Percentiles rank a stretch among this genome's conserved stretches.
These are phyloP conservation scores for Coreius guichenoti DNA, from an alignment of 2,797 vertebrate genomes.

Conservation along the genomic window DNA sequence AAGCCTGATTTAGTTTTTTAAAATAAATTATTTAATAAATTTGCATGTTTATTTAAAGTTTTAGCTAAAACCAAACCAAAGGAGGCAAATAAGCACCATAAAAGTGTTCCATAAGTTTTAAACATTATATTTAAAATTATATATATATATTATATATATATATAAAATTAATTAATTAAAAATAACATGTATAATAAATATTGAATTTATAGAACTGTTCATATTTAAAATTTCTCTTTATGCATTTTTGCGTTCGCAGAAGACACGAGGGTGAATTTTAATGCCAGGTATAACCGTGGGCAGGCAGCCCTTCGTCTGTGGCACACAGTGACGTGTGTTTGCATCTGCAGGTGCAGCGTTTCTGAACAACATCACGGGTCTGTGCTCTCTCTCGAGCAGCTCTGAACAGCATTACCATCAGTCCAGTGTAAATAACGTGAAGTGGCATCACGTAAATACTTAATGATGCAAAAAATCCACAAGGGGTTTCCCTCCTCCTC, in stretches of 20 bases:
- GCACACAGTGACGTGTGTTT: slow-evolving; percentile 39
- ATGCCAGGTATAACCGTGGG: neutral
- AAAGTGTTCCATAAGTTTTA: neutral
- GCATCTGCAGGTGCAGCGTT: slow-evolving; percentile 84
- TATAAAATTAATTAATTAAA: too few relatives aligned
- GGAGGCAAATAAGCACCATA: neutral
- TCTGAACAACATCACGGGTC: slow-evolving; percentile 80
- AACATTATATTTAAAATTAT: too few relatives aligned
- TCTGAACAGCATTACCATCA: slow-evolving; percentile 84
- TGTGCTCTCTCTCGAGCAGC: slow-evolving; percentile 75
- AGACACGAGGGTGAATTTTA: neutral
- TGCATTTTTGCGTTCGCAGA: neutral
- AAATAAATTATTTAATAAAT: neutral
- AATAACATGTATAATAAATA: too few relatives aligned
- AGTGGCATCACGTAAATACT: slow-evolving; percentile 94
- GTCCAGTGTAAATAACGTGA: slow-evolving; percentile 92
- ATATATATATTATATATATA: too few relatives aligned
- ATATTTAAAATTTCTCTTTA: neutral
- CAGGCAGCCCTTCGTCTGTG: slow-evolving; percentile 37
- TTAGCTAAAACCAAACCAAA: too few relatives aligned
- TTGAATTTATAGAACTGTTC: too few relatives aligned
- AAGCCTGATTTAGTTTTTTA: too few relatives aligned
- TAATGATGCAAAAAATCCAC: slow-evolving; percentile 86
- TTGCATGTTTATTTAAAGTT: too few relatives aligned
- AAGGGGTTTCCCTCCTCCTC: slow-evolving; percentile 68